Conservation (phyloP, 2,888 invertebrate genomes). For the Conchocele bisecta region DNA sequence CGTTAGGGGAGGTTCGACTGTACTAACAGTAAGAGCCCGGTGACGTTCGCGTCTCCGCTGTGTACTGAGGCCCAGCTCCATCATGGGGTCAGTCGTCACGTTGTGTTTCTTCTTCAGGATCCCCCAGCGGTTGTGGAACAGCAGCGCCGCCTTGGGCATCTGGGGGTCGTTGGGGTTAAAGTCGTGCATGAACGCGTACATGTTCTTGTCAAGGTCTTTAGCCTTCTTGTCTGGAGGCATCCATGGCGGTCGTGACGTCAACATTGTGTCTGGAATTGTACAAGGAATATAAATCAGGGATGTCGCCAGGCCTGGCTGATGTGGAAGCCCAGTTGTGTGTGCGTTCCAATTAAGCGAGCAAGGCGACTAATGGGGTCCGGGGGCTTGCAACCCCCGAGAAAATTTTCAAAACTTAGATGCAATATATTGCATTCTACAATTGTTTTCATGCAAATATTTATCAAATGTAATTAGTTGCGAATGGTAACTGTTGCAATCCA, state of each 20-base stretch:
- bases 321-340: too few relatives aligned
- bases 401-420: too few relatives aligned
- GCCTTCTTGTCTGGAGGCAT: slow-evolving; percentile 75
- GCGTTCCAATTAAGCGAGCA: too few relatives aligned
- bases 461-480: too few relatives aligned
- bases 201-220: slow-evolving; percentile 74
- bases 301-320: neutral
- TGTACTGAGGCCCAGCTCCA: slow-evolving; percentile 71
- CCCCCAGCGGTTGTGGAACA: slow-evolving; percentile 79
- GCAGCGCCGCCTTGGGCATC: slow-evolving; percentile 67
- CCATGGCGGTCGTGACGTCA: slow-evolving; percentile 76
- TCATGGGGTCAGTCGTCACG: slow-evolving; percentile 62
- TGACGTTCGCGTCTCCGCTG: slow-evolving; percentile 66
- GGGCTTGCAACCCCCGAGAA: too few relatives aligned
- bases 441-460: too few relatives aligned
- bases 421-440: too few relatives aligned
- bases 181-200: slow-evolving; percentile 72
- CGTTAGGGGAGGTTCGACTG: too few relatives aligned
- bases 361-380: too few relatives aligned
- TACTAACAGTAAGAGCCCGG: slow-evolving; percentile 68
- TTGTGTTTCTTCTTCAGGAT: slow-evolving; percentile 62
- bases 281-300: neutral
- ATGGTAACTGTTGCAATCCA: too few relatives aligned
- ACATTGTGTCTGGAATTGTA: slow-evolving; percentile 45
- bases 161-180: slow-evolving; percentile 78